Conservation (phyloP, 2,113 vertebrate species). For the Cyprinodon brontotheroides region DNA sequence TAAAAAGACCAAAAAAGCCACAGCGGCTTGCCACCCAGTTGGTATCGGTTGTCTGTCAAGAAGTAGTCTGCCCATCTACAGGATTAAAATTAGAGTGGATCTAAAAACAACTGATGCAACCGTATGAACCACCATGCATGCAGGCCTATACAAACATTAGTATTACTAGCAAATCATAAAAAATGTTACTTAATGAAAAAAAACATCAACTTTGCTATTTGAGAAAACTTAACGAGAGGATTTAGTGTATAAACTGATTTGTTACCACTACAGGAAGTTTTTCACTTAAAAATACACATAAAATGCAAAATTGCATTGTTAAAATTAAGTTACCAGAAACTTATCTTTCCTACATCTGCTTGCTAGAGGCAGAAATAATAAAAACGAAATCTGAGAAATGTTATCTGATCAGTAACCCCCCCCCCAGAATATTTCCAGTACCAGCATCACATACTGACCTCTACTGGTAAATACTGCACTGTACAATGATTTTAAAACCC, state of each 20-base stretch:
- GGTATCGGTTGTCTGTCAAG: constrained; percentile 64
- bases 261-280: background rate
- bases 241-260: no score
- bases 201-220: background rate
- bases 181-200: background rate
- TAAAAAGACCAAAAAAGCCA: constrained; percentile 45
- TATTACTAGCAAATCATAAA: background rate
- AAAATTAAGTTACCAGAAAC: no score
- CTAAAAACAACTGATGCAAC: constrained; percentile 41
- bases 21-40: constrained; percentile 30
- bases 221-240: no score
- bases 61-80: constrained; percentile 58
- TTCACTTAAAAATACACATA: no score
- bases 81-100: constrained; percentile 71
- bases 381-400: no score
- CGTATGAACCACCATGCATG: background rate
- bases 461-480: no score
- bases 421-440: no score
- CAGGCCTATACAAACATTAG: constrained; percentile 10
- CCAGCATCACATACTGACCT: no score
- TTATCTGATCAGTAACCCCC: no score
- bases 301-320: no score
- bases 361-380: no score
- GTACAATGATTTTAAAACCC: background rate
- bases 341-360: no score